A percentile compares a stretch with the other conserved stretches of the same genome.
These are phyloP conservation scores for Chironomus tepperi DNA, from an alignment of 1,140 invertebrate genomes.

Conservation along the genomic window DNA sequence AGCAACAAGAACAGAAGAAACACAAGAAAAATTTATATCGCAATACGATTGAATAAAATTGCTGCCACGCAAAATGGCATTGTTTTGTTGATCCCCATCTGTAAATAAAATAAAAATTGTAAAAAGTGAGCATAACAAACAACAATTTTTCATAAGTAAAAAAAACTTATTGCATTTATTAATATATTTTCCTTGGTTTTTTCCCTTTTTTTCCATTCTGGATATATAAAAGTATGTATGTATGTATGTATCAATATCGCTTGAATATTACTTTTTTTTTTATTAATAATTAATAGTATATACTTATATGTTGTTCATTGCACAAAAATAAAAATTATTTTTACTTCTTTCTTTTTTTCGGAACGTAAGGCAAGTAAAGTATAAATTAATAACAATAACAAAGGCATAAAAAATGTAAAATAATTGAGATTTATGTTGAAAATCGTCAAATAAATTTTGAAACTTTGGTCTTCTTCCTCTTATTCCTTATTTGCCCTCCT, in stretches of 20 bases:
- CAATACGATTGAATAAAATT: too few relatives aligned
- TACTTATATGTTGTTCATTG: neutral
- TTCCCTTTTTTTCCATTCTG: neutral
- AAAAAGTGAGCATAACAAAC: neutral
- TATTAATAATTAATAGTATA: slow-evolving; percentile 11
- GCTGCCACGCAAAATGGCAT: too few relatives aligned
- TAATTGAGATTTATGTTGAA: slow-evolving; percentile 3
- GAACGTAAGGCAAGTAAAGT: neutral
- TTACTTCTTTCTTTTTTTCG: neutral
- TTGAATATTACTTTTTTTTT: slow-evolving; percentile 15
- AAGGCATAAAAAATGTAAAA: slow-evolving; percentile 5
- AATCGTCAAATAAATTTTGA: slow-evolving; percentile 18
- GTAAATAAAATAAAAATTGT: too few relatives aligned
- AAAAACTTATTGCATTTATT: slow-evolving; percentile 9
- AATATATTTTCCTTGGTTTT: neutral
- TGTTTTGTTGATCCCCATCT: too few relatives aligned
- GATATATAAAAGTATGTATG: neutral
- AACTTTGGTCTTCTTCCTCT: neutral
- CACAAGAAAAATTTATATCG: too few relatives aligned
- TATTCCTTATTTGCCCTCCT: too few relatives aligned
- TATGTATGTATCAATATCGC: neutral
- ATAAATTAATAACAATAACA: neutral
- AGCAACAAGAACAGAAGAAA: too few relatives aligned
- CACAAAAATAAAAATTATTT: neutral
- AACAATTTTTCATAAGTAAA: slow-evolving; percentile 1